phyloP scores from a whole-genome alignment of 2,888 invertebrate genomes.

The Agrotis segetum region DNA sequence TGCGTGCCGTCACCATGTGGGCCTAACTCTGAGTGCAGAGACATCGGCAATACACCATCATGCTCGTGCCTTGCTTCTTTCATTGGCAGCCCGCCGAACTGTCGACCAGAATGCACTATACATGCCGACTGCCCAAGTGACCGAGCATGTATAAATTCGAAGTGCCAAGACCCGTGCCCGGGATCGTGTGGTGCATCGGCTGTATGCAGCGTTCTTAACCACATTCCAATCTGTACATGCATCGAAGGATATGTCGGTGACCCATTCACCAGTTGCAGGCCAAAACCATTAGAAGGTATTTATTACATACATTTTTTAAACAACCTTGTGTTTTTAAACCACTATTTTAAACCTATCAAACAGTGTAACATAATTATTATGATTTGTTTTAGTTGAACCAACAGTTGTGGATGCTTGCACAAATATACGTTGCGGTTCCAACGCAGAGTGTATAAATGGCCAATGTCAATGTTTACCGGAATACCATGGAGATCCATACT shows the following conservation, averaged over 20 bases:
- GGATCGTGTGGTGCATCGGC: slow-evolving; percentile 94
- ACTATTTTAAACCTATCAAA: slow-evolving; percentile 5
- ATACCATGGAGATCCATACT: slow-evolving; percentile 94
- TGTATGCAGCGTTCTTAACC: slow-evolving; percentile 92
- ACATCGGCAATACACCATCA: slow-evolving; percentile 91
- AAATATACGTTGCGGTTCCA: slow-evolving; percentile 93
- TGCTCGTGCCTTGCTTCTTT: slow-evolving; percentile 93
- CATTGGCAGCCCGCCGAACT: slow-evolving; percentile 93
- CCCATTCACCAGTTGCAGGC: slow-evolving; percentile 92
- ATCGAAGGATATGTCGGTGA: slow-evolving; percentile 94
- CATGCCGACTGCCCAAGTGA: slow-evolving; percentile 94
- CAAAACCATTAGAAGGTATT: slow-evolving; percentile 90
- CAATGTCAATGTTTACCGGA: slow-evolving; percentile 94
- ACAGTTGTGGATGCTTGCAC: slow-evolving; percentile 92
- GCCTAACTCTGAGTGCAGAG: slow-evolving; percentile 92
- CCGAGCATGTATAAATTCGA: slow-evolving; percentile 94
- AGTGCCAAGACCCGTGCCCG: slow-evolving; percentile 95
- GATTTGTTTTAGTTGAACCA: slow-evolving; percentile 78
- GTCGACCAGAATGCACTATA: slow-evolving; percentile 93
- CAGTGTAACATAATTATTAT: background rate
- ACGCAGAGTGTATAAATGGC: slow-evolving; percentile 92
- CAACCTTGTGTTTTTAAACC: slow-evolving; percentile 1
- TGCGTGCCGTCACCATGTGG: slow-evolving; percentile 93
- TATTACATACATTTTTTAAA: background rate
- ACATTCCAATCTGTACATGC: slow-evolving; percentile 94